These are phyloP conservation scores for Typhlichthys eigenmanni DNA, from an alignment of 2,797 vertebrate species.

Conservation along the genomic window DNA sequence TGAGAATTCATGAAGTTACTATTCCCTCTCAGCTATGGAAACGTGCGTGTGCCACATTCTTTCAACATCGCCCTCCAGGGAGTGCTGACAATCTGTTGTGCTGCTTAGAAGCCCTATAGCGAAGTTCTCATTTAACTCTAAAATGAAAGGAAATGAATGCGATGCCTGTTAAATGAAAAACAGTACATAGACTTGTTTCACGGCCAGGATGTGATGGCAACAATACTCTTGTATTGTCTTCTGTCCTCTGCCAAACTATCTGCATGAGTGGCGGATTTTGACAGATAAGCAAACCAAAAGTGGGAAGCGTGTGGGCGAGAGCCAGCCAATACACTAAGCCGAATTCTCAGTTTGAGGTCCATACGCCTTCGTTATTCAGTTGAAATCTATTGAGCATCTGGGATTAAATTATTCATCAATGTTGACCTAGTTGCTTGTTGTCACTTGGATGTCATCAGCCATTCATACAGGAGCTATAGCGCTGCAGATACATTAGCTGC, in stretches of 20 bases:
- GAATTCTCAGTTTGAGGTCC: constrained; percentile 63
- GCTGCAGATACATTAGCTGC: constrained; percentile 47
- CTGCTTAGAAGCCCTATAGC: constrained; percentile 26
- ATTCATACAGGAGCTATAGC: constrained; percentile 60
- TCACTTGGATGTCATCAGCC: constrained; percentile 69
- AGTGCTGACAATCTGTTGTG: constrained; percentile 39
- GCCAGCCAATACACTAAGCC: constrained; percentile 67
- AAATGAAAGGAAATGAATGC: constrained; percentile 29
- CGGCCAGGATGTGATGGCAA: constrained; percentile 33
- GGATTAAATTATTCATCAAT: constrained; percentile 79
- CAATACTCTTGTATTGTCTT: constrained; percentile 53
- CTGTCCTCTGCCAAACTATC: constrained; percentile 31
- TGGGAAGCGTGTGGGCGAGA: constrained; percentile 72
- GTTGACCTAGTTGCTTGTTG: constrained; percentile 78
- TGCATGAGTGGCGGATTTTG: constrained; percentile 54
- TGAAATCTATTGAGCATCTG: constrained; percentile 79
- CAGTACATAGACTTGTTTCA: constrained; percentile 15
- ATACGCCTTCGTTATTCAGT: constrained; percentile 75
- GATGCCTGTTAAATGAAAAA: constrained; percentile 24
- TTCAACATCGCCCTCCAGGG: constrained; percentile 29
- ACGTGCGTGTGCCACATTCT: constrained; percentile 37
- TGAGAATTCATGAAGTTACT: constrained; percentile 30
- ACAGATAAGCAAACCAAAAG: constrained; percentile 70
- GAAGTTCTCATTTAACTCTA: constrained; percentile 37
- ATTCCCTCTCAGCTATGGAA: constrained; percentile 22